Base-by-base conservation (phyloP, 2,797 vertebrate species). In the Esox masquinongy region DNA sequence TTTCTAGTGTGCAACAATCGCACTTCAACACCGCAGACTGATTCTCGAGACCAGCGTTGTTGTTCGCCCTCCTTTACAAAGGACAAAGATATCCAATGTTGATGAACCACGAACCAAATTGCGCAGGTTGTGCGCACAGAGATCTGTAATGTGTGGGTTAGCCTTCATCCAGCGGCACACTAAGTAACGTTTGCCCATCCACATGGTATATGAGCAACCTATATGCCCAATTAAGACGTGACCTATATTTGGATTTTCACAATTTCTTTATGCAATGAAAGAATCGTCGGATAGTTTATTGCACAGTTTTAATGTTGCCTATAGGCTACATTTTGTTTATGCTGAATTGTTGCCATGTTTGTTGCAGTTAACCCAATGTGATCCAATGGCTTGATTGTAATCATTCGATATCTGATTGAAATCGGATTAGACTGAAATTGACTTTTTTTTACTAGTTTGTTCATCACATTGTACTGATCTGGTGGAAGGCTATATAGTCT, bases 41-140 rank as follows among this genome's bases (percentile, higher is more conserved):
- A 61, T n/a, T 71, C 79, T 86, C 83, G 79, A 84, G 50, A 67
- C 84, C 82, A 88, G 81, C 78, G 76, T 84, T 22, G 16, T 53
- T 36, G 83, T 89, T 87, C 74, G 82, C 72, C 82, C 82, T 81
- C 78, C 83, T 79, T 73, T 78, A 77, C 70, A 68, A 77, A 72
- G 71, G 74, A 36, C 22, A 77, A 79, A 81, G 76, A 74, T 86
- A 83, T 84, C 85, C 85, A 83, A 88, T 81, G 84, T 82, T 85
- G 84, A 79, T 77, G 88, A 89, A 87, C 84, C 84, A 87, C 77
- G 75, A 87, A 87, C 83, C 86, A 88, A 88, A 89, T 88, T 88
- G 87, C 87, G 89, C 88, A 90, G 86, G 80, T 85, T 85, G 88
- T 90, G 88, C 90, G 89, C 88, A 90, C 87, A 86, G 7, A 81